Evolutionary conservation across 2,113 vertebrate species (phyloP), one percentile per base, ranked within the genome.

Genomic region (Chroicocephalus ridibundus): DNA sequence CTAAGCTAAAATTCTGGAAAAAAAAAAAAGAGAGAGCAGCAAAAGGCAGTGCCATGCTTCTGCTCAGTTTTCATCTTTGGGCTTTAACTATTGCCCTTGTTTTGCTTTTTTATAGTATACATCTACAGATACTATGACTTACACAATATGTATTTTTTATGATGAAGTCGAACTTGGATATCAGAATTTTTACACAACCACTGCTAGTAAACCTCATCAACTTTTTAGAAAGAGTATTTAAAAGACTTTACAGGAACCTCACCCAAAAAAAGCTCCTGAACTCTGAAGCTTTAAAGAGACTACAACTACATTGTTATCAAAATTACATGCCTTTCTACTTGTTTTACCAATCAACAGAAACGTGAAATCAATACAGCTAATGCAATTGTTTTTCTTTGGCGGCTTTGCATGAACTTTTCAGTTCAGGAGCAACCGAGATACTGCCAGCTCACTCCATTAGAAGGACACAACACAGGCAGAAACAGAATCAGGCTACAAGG

Each of bases 101-200:
- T 46, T 49, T 38, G 20, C n/a, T 27, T 61, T 24, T 51, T 46
- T 40, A 60, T 3, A 78, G 5, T 16, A 47, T 62, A 57, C 13
- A 40, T 34, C 77, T 36, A 15, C 5, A 81, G 18, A 19, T 26
- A 11, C 11, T n/a, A 58, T 8, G 24, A 72, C 22, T 42, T 46
- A 15, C 9, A 32, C 0, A 0, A 31, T 3, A 25, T 0, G 0
- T 21, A 15, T 1, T 27, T 75, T 83, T 88, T 10, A 49, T 19
- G 3, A 47, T 10, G 40, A 57, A 44, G 38, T n/a, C 24, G 15
- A 58, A 60, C 4, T 40, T 15, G 8, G 22, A 34, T 36, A 64
- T 34, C 76, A 64, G 29, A 26, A 10, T 17, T 36, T 49, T 61
- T 31, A 38, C 15, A 24, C 20, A 42, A 40, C 31, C 40, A 15